Evolutionary conservation across 1,140 invertebrate species (phyloP), one percentile per base, ranked within the genome.

Genomic region (Brachionus asplanchnoidis): DNA sequence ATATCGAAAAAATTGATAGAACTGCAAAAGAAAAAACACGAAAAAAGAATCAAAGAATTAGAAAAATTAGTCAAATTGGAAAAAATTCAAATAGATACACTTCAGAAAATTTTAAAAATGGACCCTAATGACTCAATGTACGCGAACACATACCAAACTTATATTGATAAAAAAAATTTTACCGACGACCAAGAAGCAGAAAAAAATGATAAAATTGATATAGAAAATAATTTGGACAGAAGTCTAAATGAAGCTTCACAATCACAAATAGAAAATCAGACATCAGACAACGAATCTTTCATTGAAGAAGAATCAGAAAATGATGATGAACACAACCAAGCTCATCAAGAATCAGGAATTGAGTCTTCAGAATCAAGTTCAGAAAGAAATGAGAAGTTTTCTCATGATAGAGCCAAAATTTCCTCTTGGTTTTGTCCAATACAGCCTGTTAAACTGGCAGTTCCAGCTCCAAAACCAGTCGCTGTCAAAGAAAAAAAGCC

Each of bases 341-440:
- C 17, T n/a, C 68, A 40, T 9, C 32, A 73, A 46, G 68, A 73
- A n/a, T 73, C 68, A 9, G 68, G 68, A 44, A 73, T 73, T 44
- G 68, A 73, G n/a, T 73, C 68, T 17, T 73, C 68, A 8, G 68
- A 73, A 73, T 73, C 68, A 9, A 42, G 68, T 17, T 73, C 68
- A 20, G 68, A 73, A 42, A 73, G 40, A 42, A 40, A 40, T 42
- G 68, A 42, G 17, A 73, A 73, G 42, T 42, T 7, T 2, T 42
- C 68, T 20, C 17, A 40, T 73, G 36, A 73, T 20, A 73, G n/a
- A 2, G 12, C 68, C 1, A 73, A 73, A 73, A 73, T 73, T 42
- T 73, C 68, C 2, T 73, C 68, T 17, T 73, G 68, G 68, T 73
- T 73, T 73, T 73, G 32, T 73, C 68, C 68, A 9, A 40, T 73